Evolutionary conservation across 2,888 invertebrate species (phyloP).

Genomic region (Cynaeus angustus): DNA sequence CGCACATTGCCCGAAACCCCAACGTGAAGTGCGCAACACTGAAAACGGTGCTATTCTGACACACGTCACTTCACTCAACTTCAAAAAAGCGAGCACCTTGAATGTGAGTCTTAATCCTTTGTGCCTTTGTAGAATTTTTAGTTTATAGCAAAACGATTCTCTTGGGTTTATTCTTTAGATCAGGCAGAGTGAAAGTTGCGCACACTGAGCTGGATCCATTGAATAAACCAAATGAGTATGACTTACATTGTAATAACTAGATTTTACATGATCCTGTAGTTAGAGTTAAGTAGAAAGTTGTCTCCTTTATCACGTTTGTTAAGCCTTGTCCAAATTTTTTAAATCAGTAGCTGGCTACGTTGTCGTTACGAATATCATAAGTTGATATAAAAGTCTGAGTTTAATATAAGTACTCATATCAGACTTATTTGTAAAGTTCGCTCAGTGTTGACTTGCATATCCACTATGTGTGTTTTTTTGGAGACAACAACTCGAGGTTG

Average conservation of each 20-base stretch:
- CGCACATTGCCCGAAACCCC: constrained; percentile 28
- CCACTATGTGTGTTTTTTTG: constrained; percentile 41
- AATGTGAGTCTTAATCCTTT: constrained; percentile 14
- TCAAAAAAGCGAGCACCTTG: too few species aligned
- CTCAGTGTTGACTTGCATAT: constrained; percentile 48
- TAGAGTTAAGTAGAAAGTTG: constrained; percentile 41
- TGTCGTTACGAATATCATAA: constrained; percentile 16
- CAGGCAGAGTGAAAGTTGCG: constrained; percentile 20
- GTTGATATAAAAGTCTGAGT: constrained; percentile 10
- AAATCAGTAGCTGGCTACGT: constrained; percentile 45
- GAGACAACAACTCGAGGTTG: constrained; percentile 61
- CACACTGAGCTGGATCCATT: constrained; percentile 18
- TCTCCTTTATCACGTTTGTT: constrained; percentile 44
- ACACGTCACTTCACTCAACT: constrained; percentile 20
- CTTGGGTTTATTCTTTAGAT: constrained; percentile 18
- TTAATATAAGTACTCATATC: constrained; percentile 34
- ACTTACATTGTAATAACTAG: constrained; percentile 52
- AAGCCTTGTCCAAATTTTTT: constrained; percentile 29
- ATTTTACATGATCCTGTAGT: constrained; percentile 62
- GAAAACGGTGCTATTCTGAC: constrained; percentile 19
- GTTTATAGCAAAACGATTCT: constrained; percentile 31
- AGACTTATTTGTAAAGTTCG: constrained; percentile 36
- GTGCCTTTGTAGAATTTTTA: constrained; percentile 51
- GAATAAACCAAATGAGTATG: constrained; percentile 23
- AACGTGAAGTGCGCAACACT: constrained; percentile 21